Evolutionary conservation across 2,113 vertebrate species (phyloP), one percentile per base, ranked within the genome.

Genomic region (Grammomys surdaster): DNA sequence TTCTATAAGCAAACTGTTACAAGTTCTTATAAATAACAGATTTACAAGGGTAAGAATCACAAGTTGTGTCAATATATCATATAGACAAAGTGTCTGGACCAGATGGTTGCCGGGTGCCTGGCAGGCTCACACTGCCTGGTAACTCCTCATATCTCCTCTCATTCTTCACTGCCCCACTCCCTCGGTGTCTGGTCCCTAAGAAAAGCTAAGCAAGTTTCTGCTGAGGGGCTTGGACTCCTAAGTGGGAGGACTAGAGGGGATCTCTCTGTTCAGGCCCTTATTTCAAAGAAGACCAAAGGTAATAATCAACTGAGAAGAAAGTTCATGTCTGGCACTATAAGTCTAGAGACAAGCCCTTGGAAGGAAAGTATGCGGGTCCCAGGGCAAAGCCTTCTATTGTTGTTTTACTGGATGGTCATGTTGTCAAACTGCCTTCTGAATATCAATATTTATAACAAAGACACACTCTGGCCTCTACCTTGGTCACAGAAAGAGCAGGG

Each of bases 11-110:
- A 84, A 86, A 43, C 51, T 60, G 80, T 77, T 91, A 10, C 43
- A 70, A 26, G 10, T 93, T 80, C 19, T 69, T 54, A 82, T 65
- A 73, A 93, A 69, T 2, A 90, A 86, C 24, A 73, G 19, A 12
- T 54, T 40, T 90, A 75, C 4, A 78, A 67, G 63, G n/a, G 81
- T 31, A 80, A 91, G n/a, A 76, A 95, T 93, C 56, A 70, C 65
- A 63, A 10, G 2, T 19, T 17, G 26, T 46, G 31, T 72, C 60
- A 31, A 82, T 5, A 28, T 4, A 51, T 51, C 10, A 3, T 60
- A 26, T 13, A 58, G 33, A n/a, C 33, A 11, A 48, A 80, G 54
- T 13, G 36, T 56, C 80, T 58, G 36, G 36, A n/a, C 54, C 80
- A 58, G 54, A 40, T 26, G 54, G 33, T 3, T n/a, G 5, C 54